Conservation (phyloP, 2,797 vertebrate species). For the Hippocampus kuda region DNA sequence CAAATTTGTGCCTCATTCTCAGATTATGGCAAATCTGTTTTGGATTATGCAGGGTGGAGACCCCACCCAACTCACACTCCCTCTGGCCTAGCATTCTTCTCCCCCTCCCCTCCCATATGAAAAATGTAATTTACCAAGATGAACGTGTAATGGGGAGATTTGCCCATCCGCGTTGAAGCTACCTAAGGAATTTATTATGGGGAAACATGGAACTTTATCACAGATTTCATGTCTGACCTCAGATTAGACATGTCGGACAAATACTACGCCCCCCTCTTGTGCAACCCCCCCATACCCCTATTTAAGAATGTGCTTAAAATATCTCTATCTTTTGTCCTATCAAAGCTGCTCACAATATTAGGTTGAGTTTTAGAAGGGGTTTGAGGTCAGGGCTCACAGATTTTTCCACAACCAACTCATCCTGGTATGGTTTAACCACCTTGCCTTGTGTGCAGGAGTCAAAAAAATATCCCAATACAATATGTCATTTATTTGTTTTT, state of each 20-base stretch:
- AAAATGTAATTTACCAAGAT: constrained; percentile 57
- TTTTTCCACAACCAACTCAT: not conserved
- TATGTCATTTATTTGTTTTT: no score
- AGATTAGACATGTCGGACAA: constrained; percentile 61
- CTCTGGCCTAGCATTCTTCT: constrained; percentile 8
- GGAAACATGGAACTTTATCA: constrained; percentile 35
- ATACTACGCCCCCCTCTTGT: constrained; percentile 15
- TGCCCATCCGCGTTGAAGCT: constrained; percentile 38
- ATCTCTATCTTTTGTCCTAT: not conserved
- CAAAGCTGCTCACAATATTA: no score
- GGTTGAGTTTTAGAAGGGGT: not conserved
- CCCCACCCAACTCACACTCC: constrained; percentile 17
- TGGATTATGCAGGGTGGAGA: constrained; percentile 57
- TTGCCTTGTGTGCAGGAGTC: no score
- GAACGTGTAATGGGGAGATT: constrained; percentile 56
- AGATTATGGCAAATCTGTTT: constrained; percentile 68
- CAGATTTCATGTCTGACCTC: constrained; percentile 52
- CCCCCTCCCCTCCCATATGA: constrained; percentile 30
- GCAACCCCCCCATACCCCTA: not conserved
- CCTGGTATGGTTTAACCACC: no score
- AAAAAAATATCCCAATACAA: no score
- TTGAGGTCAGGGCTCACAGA: not conserved
- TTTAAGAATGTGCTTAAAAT: constrained; percentile 2
- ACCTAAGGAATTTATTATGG: constrained; percentile 52
- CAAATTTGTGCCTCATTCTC: constrained; percentile 50